phyloP scores from a whole-genome alignment of 2,113 vertebrate species.

The Gymnobelideus leadbeateri region DNA sequence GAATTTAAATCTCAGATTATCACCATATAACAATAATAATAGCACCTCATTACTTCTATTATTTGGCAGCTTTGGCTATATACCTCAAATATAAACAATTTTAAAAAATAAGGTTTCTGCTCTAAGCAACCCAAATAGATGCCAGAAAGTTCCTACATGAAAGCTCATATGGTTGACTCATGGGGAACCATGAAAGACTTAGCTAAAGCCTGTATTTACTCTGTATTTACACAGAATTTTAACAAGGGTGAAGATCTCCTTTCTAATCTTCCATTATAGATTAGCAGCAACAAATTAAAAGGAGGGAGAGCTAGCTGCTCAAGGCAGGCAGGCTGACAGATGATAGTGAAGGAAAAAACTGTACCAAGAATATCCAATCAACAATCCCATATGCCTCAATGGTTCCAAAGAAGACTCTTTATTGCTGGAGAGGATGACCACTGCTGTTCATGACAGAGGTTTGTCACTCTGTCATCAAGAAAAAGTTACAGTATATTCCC shows the following conservation, averaged over 20 bases:
- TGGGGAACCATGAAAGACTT: not conserved
- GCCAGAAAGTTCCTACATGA: not conserved
- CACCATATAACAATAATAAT: not conserved
- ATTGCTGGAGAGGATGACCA: not conserved
- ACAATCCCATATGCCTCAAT: not conserved
- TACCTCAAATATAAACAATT: conserved; percentile 11
- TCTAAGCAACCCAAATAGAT: not conserved
- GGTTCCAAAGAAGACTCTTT: not conserved
- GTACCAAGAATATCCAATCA: not conserved
- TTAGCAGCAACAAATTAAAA: not conserved
- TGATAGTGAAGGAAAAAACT: not conserved
- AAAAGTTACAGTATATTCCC: too few relatives aligned
- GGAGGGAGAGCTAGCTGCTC: not conserved
- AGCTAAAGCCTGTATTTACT: not conserved
- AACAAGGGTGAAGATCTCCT: not conserved
- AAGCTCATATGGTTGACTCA: not conserved
- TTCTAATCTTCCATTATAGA: not conserved
- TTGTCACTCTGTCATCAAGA: too few relatives aligned
- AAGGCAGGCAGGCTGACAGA: not conserved
- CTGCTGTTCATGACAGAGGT: not conserved
- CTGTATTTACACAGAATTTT: not conserved
- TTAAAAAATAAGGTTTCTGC: not conserved
- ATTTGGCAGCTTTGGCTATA: not conserved
- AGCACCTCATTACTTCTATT: not conserved
- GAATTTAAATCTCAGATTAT: not conserved